Evolutionary conservation across 2,888 invertebrate species (phyloP).

Genomic region (Leptinotarsa rubiginosa): DNA sequence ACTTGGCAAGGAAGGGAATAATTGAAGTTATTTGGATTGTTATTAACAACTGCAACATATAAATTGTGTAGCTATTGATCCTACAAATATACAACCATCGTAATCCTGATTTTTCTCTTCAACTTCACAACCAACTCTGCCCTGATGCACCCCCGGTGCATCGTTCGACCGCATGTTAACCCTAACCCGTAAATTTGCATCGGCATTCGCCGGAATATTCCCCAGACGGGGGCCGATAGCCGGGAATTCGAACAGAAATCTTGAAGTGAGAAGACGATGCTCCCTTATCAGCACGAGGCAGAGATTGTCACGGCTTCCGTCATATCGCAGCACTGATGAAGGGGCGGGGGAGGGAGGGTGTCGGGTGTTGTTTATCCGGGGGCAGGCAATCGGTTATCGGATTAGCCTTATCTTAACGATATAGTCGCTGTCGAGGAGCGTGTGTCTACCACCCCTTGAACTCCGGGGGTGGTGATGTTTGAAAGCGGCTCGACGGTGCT

Average conservation of each 20-base stretch:
- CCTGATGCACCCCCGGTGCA: not conserved
- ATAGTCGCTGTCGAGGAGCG: conserved; percentile 63
- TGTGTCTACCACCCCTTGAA: conserved; percentile 47
- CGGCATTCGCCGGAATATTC: conserved; percentile 1
- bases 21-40: no score
- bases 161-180: not conserved
- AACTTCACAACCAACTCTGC: not conserved
- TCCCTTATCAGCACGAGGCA: conserved; percentile 65
- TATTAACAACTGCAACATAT: no score
- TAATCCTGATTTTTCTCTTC: no score
- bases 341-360: conserved; percentile 11
- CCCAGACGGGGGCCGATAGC: not conserved
- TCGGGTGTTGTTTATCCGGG: conserved; percentile 44
- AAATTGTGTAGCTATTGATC: no score
- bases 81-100: no score
- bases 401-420: conserved; percentile 68
- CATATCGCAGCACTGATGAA: conserved; percentile 54
- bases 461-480: not conserved
- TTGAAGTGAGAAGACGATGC: conserved; percentile 57
- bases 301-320: conserved; percentile 66
- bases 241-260: conserved; percentile 29
- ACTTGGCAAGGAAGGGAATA: no score
- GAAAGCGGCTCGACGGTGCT: conserved; percentile 2
- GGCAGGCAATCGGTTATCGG: conserved; percentile 67
- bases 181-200: conserved; percentile 6